Evolutionary conservation across 2,888 invertebrate species (phyloP), one percentile per base, ranked within the genome.

Genomic region (Marronus borbonicus): DNA sequence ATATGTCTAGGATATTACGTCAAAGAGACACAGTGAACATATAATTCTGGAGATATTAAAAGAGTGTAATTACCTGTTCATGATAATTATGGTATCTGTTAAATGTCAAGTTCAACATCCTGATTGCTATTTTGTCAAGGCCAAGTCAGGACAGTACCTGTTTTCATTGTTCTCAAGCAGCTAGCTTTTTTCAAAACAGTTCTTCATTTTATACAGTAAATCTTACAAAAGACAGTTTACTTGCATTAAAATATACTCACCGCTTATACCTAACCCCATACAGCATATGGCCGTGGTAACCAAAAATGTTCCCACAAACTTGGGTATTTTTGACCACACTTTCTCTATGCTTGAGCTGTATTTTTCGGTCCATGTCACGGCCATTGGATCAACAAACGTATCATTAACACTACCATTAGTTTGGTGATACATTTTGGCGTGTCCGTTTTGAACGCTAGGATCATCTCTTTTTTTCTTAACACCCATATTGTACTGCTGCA

Each of bases 261-360:
- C 93, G 89, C 92, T 90, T 55, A 93, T 88, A 0, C 92, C 92
- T 10, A 93, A 89, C 70, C 93, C 93, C 62, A 93, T 89, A 14
- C 91, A 88, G 84, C 93, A 93, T 28, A 93, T 89, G 0, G 92
- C 92, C 0, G 92, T 83, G 0, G 92, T 92, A 0, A 91, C 92
- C 14, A 93, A 88, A 74, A 91, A 86, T 2, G 90, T 90, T 36
- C 89, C 90, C 4, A 93, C 84, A 79, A 89, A 90, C 4, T 89
- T 89, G 0, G 93, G 93, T 4, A 93, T 76, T 80, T 88, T 89
- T 39, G 89, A 88, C 87, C 93, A 93, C 82, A 91, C 88, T 79
- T 90, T 90, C 72, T 92, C 91, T 36, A 93, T 81, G 1, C 86
- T 86, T 0, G 89, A 89, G 17, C 90, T 88, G 82, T 93, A 91